Evolutionary conservation across 1,140 invertebrate genomes (phyloP).

Genomic region (Scaptomyza montana): DNA sequence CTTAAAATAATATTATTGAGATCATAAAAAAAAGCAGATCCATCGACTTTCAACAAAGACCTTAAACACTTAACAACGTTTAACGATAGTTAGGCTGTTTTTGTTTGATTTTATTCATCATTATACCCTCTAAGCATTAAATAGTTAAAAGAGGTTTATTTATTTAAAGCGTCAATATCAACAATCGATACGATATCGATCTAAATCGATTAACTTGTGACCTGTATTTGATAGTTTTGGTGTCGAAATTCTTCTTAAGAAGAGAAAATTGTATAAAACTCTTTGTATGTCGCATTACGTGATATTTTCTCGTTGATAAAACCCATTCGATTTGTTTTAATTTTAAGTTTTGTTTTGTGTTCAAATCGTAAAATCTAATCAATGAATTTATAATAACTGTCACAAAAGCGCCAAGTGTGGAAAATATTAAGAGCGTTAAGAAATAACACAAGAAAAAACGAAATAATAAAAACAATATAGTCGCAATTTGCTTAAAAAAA

Average conservation of each 20-base stretch:
- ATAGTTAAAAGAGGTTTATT: not conserved
- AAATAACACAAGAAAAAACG: conserved; percentile 38
- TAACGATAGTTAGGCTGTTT: not conserved
- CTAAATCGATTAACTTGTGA: not conserved
- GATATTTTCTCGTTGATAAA: no score
- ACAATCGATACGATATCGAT: not conserved
- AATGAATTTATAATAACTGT: conserved; percentile 73
- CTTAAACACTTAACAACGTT: not conserved
- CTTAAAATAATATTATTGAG: not conserved
- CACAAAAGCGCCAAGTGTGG: conserved; percentile 72
- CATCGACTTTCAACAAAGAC: conserved; percentile 1
- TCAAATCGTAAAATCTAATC: conserved; percentile 58
- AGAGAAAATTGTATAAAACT: no score
- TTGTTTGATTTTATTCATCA: not conserved
- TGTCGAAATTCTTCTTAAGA: no score
- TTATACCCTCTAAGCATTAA: not conserved
- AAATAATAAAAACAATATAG: conserved; percentile 6
- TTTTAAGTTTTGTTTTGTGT: conserved; percentile 4
- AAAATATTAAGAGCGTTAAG: conserved; percentile 66
- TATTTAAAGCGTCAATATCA: not conserved
- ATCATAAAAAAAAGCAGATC: not conserved
- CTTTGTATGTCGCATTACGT: no score
- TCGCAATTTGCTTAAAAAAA: conserved; percentile 23
- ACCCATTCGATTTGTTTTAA: not conserved
- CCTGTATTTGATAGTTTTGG: no score